Conservation (phyloP, 2,888 invertebrate species). For the Sphaerophoria taeniata region DNA sequence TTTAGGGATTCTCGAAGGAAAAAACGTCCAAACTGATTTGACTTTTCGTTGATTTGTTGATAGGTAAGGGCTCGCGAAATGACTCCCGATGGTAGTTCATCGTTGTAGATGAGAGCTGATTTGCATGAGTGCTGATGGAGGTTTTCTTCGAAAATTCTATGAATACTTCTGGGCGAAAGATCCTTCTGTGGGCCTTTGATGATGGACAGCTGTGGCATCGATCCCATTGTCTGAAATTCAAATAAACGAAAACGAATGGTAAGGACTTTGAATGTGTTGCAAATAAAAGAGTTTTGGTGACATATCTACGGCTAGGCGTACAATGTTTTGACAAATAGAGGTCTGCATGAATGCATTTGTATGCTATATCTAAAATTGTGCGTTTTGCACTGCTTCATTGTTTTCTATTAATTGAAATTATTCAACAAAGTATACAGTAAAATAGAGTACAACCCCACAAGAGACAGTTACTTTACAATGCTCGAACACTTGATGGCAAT, state of each 20-base stretch:
- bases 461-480: too few species aligned
- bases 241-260: not conserved
- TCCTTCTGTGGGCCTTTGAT: slow-evolving; percentile 85
- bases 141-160: slow-evolving; percentile 85
- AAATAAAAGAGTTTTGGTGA: too few species aligned
- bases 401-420: too few species aligned
- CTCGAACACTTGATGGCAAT: too few species aligned
- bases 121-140: slow-evolving; percentile 84
- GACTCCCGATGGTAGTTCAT: slow-evolving; percentile 80
- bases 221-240: slow-evolving; percentile 85
- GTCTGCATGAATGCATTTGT: too few species aligned
- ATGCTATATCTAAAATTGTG: too few species aligned
- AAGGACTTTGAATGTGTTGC: too few species aligned
- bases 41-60: slow-evolving; percentile 82
- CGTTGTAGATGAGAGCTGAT: slow-evolving; percentile 86
- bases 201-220: slow-evolving; percentile 89
- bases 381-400: too few species aligned
- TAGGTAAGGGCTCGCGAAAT: slow-evolving; percentile 78
- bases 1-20: slow-evolving; percentile 79
- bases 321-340: too few species aligned
- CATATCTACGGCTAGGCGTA: too few species aligned
- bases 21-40: slow-evolving; percentile 83
- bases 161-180: slow-evolving; percentile 84
- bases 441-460: too few species aligned
- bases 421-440: too few species aligned